These are phyloP conservation scores for Erythrocercus mccallii DNA, from an alignment of 2,113 vertebrate species.

Conservation along the genomic window DNA sequence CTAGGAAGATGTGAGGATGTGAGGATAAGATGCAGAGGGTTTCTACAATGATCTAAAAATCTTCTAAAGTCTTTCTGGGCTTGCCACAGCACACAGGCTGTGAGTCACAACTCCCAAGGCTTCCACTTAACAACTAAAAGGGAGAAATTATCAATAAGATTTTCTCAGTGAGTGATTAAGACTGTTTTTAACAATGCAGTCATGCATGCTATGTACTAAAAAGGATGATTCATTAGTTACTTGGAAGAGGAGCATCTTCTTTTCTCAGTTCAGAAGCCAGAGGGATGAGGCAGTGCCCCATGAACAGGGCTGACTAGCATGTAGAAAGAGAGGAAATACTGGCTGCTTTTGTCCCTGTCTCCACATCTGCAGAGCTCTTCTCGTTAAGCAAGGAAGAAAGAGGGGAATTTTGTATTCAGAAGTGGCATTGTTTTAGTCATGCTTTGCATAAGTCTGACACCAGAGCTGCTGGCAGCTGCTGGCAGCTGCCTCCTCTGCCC, in stretches of 20 bases:
- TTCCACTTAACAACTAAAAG: conserved; percentile 17
- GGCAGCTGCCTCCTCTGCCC: not conserved
- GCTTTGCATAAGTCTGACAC: not conserved
- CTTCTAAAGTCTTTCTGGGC: not conserved
- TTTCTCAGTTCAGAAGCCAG: conserved; percentile 17
- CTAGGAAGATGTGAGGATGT: not conserved
- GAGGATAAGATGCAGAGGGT: not conserved
- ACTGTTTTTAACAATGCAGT: conserved; percentile 34
- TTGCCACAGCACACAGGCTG: not conserved
- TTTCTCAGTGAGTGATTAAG: conserved; percentile 52
- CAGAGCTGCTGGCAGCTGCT: not conserved
- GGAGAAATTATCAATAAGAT: conserved; percentile 1
- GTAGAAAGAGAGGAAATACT: conserved; percentile 21
- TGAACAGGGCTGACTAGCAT: not conserved
- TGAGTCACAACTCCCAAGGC: conserved; percentile 30
- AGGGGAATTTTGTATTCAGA: not conserved
- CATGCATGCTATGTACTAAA: conserved; percentile 39
- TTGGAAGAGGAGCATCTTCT: conserved; percentile 2
- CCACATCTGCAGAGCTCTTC: conserved; percentile 7
- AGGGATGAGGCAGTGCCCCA: not conserved
- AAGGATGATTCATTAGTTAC: conserved; percentile 36
- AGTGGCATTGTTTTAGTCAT: not conserved
- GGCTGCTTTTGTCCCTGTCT: conserved; percentile 18
- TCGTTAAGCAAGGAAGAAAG: not conserved
- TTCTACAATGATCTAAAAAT: not conserved